Conservation (phyloP, 1,140 invertebrate genomes). For the Lucilia sericata region DNA sequence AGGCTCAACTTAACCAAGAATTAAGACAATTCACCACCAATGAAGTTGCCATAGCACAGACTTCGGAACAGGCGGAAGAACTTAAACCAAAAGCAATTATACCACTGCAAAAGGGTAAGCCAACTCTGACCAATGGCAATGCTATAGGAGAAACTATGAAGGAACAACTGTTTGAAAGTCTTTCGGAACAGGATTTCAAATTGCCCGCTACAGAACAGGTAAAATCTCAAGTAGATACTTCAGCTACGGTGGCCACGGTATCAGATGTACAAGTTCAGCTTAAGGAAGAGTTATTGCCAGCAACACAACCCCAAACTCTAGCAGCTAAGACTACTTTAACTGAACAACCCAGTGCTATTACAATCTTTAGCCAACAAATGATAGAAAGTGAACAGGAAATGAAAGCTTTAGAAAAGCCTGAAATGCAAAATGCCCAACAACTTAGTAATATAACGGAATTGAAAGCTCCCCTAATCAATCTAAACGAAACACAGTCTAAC, state of each 20-base stretch:
- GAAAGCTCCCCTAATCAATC: slow-evolving; percentile 18
- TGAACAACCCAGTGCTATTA: slow-evolving; percentile 53
- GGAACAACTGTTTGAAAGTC: slow-evolving; percentile 4
- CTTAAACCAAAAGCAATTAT: background rate
- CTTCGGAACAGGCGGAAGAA: background rate
- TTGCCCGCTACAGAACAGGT: background rate
- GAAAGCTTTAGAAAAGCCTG: slow-evolving; percentile 45
- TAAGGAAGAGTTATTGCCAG: slow-evolving; percentile 52
- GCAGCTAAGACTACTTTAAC: slow-evolving; percentile 52
- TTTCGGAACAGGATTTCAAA: background rate
- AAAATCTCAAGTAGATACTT: background rate
- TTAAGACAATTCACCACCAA: background rate
- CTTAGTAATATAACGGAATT: background rate
- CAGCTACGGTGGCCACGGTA: slow-evolving; percentile 45
- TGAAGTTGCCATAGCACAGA: slow-evolving; percentile 22
- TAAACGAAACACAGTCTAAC: background rate
- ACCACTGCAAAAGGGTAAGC: background rate
- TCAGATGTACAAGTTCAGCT: slow-evolving; percentile 44
- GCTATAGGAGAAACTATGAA: background rate
- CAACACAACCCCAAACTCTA: slow-evolving; percentile 17
- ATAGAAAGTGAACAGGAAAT: slow-evolving; percentile 51
- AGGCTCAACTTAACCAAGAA: background rate
- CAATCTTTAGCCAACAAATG: slow-evolving; percentile 51
- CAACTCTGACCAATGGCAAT: background rate
- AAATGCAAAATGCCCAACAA: slow-evolving; percentile 20